These are phyloP conservation scores for Gadopsis marmoratus DNA, from an alignment of 2,797 vertebrate genomes.

Conservation along the genomic window DNA sequence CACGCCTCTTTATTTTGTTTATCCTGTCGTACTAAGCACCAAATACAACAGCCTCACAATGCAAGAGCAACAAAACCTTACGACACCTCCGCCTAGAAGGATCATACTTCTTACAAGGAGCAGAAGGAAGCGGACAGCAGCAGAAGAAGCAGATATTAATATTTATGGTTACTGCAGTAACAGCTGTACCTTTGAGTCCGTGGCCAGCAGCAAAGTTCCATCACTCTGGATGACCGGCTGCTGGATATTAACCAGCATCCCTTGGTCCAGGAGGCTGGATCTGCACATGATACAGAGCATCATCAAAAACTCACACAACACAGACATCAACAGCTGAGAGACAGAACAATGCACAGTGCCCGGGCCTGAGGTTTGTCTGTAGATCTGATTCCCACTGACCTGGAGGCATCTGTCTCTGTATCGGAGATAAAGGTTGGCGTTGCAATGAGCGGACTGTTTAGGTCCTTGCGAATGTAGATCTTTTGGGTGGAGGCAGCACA, in stretches of 20 bases:
- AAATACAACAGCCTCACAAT: neutral
- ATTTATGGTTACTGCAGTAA: neutral
- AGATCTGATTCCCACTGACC: slow-evolving; percentile 80
- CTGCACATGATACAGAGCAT: slow-evolving; percentile 65
- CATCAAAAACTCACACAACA: slow-evolving; percentile 22
- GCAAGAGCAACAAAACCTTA: neutral
- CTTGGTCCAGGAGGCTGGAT: slow-evolving; percentile 93
- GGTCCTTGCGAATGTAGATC: slow-evolving; percentile 98
- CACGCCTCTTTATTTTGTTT: neutral
- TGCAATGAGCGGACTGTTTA: slow-evolving; percentile 95
- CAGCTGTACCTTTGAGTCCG: slow-evolving; percentile 91
- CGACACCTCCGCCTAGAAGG: neutral
- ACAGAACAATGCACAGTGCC: neutral
- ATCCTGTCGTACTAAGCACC: neutral
- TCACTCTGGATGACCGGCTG: slow-evolving; percentile 96
- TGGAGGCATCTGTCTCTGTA: slow-evolving; percentile 93
- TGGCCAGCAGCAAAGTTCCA: slow-evolving; percentile 92
- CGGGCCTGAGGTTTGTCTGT: neutral
- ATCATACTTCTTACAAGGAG: neutral
- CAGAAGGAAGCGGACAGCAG: slow-evolving; percentile 1
- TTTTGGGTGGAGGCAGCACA: slow-evolving; percentile 98
- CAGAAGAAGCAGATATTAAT: slow-evolving; percentile 11
- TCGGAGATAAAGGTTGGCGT: slow-evolving; percentile 98
- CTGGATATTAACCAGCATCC: slow-evolving; percentile 99
- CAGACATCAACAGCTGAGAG: neutral